Conservation (phyloP, 2,797 vertebrate genomes). For the Acanthiza pusilla region DNA sequence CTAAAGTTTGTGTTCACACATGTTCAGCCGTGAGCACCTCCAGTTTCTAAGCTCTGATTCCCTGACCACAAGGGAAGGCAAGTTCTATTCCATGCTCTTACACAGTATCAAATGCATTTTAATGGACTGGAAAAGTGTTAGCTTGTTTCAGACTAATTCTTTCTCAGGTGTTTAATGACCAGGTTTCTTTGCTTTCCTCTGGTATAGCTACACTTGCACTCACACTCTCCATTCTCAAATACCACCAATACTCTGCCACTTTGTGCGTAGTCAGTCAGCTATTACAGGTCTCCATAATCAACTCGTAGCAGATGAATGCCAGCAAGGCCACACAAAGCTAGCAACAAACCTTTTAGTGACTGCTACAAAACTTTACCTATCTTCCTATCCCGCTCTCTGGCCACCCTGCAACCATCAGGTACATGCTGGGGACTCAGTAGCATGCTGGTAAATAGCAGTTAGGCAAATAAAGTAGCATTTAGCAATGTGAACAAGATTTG, state of each 20-base stretch:
- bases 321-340: background rate
- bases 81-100: background rate
- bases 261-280: background rate
- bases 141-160: background rate
- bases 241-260: background rate
- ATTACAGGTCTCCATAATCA: background rate
- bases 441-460: background rate
- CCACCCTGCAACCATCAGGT: accelerated
- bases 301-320: background rate
- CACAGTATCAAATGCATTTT: background rate
- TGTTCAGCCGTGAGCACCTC: background rate
- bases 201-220: background rate
- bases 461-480: background rate
- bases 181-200: background rate
- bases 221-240: background rate
- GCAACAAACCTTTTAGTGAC: background rate
- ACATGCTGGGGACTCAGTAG: background rate
- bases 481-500: background rate
- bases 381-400: accelerated
- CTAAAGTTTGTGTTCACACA: background rate
- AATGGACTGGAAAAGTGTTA: background rate
- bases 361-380: background rate
- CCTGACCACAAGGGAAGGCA: background rate
- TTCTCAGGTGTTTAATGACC: background rate
- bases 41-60: background rate